Evolutionary conservation across 2,797 vertebrate species (phyloP), one percentile per base, ranked within the genome.

Genomic region (Oryzias sinensis): DNA sequence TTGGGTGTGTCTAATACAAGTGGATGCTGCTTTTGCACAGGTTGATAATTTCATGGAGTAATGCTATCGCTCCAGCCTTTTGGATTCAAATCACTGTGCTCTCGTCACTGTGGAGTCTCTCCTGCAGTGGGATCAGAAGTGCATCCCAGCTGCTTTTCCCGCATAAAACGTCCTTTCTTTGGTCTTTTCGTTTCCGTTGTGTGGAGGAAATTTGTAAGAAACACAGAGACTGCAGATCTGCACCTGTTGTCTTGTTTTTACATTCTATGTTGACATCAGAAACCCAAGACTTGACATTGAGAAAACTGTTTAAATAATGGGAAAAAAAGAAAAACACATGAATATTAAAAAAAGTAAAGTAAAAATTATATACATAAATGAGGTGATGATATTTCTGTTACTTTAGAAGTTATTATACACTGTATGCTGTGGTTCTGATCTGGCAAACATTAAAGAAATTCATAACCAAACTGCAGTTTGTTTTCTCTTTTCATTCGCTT

Each of bases 401-500:
- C 83, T 91, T 92, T 93, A 91, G 89, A 90, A 86, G 85, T 91
- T 91, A 91, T 90, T 91, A 89, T 90, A 90, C 89, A 91, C 90
- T 92, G 91, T 93, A 91, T 91, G 90, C 90, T 93, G 92, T 92
- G 90, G 92, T 88, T 91, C 89, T 89, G 89, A 92, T 88, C 88
- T 91, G 90, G 90, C 85, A 88, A 90, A 91, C 88, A 93, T 93
- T 93, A 91, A 93, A 92, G 86, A 92, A 86, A 88, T 90, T 91
- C 89, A 91, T 91, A 92, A 89, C 85, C 87, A 82, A 66, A 81
- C 43, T 52, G 76, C 17, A 14, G 8, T 80, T 14, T 25, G 53
- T 61, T 2, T 79, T 14, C 79, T 87, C 57, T 68, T 82, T 79
- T 11, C 2, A 59, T n/a, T 50, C 6, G 18, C 18, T 18, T 18